Percentiles rank a stretch among this genome's conserved stretches.
Evolutionary conservation across 1,140 invertebrate genomes (phyloP).

Genomic region (Achatina immaculata): DNA sequence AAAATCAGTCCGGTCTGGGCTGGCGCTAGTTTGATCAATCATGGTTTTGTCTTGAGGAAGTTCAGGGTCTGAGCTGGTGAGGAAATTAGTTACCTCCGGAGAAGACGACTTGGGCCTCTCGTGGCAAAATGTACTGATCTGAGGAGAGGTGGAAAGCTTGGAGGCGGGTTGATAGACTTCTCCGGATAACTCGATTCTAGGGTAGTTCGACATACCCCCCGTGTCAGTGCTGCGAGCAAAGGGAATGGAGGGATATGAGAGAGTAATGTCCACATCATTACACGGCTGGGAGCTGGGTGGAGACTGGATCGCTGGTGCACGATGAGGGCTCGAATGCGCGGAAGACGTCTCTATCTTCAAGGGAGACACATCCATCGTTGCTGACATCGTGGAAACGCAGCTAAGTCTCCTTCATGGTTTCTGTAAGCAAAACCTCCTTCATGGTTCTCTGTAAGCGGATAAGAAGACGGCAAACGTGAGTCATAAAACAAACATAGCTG

Average conservation of each 20-base stretch:
- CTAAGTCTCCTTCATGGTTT: not conserved
- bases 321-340: slow-evolving; percentile 19
- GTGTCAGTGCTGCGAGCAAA: not conserved
- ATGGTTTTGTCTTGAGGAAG: not conserved
- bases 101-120: not conserved
- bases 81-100: not conserved
- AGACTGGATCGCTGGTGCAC: not conserved
- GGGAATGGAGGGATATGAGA: not conserved
- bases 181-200: not conserved
- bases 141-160: not conserved
- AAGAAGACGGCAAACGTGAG: not conserved
- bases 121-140: not conserved
- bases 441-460: no score
- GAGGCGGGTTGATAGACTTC: not conserved
- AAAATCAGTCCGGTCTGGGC: not conserved
- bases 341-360: slow-evolving; percentile 21
- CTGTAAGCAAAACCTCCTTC: slow-evolving; percentile 8
- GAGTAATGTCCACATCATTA: not conserved
- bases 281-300: not conserved
- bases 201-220: not conserved
- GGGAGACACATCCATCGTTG: slow-evolving; percentile 28
- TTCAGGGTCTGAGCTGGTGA: not conserved
- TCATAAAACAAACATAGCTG: not conserved
- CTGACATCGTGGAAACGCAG: slow-evolving; percentile 14
- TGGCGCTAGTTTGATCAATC: not conserved